Conservation (phyloP, 2,888 invertebrate species). For the Tillus elongatus region DNA sequence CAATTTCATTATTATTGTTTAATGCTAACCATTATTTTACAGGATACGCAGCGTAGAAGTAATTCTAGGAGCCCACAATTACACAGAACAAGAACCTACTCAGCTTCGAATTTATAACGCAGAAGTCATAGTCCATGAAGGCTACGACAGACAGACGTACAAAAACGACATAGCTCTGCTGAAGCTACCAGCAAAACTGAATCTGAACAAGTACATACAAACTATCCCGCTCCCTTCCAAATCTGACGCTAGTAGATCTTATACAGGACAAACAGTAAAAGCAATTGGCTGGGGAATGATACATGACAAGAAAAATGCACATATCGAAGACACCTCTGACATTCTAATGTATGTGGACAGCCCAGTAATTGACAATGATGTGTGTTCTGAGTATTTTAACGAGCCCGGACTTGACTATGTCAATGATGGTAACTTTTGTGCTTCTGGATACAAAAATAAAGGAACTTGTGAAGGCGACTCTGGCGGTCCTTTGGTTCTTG, state of each 20-base stretch:
- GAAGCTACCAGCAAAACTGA: constrained; percentile 19
- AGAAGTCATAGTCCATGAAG: constrained; percentile 22
- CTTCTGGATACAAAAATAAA: constrained; percentile 23
- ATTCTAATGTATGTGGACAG: constrained; percentile 22
- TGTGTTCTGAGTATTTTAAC: constrained; percentile 24
- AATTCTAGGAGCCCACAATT: constrained; percentile 28
- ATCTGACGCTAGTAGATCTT: constrained; percentile 15
- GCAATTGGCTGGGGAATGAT: constrained; percentile 28
- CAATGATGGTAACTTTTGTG: constrained; percentile 24
- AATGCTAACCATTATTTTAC: too few relatives aligned
- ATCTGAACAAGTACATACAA: constrained; percentile 20
- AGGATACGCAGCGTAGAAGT: constrained; percentile 22
- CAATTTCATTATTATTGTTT: too few relatives aligned
- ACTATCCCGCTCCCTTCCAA: constrained; percentile 21
- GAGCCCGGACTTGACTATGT: constrained; percentile 13
- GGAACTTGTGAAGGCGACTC: constrained; percentile 28
- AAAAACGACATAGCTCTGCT: constrained; percentile 26
- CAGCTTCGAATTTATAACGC: constrained; percentile 11
- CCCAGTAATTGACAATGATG: constrained; percentile 17
- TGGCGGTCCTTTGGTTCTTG: constrained; percentile 23
- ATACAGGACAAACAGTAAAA: constrained; percentile 16
- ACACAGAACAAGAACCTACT: constrained; percentile 16
- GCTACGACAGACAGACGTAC: constrained; percentile 16
- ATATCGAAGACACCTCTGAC: constrained; percentile 21
- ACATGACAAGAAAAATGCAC: constrained; percentile 19